A percentile compares a stretch with the other conserved stretches of the same genome.
Evolutionary conservation across 2,888 invertebrate genomes (phyloP).

Genomic region (Endomychus coccineus): DNA sequence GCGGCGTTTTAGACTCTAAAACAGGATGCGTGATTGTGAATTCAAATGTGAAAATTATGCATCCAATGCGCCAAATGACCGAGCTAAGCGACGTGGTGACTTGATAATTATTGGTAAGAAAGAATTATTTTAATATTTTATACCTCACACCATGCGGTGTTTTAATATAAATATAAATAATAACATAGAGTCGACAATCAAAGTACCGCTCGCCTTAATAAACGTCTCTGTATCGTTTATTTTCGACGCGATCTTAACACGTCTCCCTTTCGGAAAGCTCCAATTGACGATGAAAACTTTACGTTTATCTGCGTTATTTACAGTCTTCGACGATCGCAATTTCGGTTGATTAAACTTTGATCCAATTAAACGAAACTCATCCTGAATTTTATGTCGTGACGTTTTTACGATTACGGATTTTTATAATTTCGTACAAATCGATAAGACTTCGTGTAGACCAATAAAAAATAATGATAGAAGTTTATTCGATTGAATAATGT

Average conservation of each 20-base stretch:
- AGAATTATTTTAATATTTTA: constrained; percentile 37
- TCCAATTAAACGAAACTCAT: neutral
- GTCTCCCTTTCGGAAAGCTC: neutral
- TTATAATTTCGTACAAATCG: too few species aligned
- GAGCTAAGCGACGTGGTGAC: constrained; percentile 30
- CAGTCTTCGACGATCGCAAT: neutral
- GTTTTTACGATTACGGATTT: too few species aligned
- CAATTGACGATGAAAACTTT: neutral
- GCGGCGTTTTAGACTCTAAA: constrained; percentile 15
- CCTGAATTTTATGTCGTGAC: too few species aligned
- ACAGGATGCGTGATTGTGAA: constrained; percentile 37
- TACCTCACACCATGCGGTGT: constrained; percentile 34
- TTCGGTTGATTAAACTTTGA: neutral
- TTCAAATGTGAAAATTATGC: constrained; percentile 42
- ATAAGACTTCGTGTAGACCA: too few species aligned
- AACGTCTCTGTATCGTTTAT: neutral
- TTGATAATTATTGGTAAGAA: constrained; percentile 36
- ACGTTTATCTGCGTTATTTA: neutral
- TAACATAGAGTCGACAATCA: constrained; percentile 19
- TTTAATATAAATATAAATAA: constrained; percentile 31
- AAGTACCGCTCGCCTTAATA: constrained; percentile 18
- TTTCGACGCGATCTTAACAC: constrained; percentile 1
- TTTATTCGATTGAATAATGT: too few species aligned
- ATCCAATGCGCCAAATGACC: constrained; percentile 35
- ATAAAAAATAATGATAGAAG: too few species aligned